Percentiles rank a stretch among this genome's conserved stretches.
These are phyloP conservation scores for Clarias pachynema DNA, from an alignment of 2,797 vertebrate species.

Conservation along the genomic window DNA sequence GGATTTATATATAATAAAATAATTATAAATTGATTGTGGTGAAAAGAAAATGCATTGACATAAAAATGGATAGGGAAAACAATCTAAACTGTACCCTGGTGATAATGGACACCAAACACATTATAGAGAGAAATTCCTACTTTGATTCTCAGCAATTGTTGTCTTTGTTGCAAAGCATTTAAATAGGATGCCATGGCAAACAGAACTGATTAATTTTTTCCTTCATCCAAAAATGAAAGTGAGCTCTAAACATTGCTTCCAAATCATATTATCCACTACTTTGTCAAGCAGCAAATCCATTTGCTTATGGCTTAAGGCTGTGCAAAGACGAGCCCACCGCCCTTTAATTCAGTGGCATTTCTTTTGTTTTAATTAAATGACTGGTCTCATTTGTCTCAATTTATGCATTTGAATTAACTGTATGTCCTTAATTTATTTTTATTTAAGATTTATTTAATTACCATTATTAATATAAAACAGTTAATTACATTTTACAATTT, in stretches of 20 bases:
- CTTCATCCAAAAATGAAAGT: not conserved
- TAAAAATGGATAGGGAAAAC: not conserved
- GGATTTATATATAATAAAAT: too few relatives aligned
- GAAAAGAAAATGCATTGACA: not conserved
- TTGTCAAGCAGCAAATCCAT: not conserved
- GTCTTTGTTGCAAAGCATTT: not conserved
- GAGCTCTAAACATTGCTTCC: not conserved
- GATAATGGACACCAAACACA: not conserved
- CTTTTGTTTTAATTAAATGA: not conserved
- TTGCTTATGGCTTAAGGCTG: not conserved
- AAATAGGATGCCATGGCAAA: not conserved
- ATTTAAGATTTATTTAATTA: not conserved
- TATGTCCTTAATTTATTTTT: not conserved
- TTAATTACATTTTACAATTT: not conserved
- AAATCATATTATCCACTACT: not conserved
- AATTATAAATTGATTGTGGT: too few relatives aligned
- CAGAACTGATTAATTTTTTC: not conserved
- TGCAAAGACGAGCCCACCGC: not conserved
- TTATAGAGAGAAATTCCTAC: not conserved
- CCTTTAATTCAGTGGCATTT: not conserved
- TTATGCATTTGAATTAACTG: not conserved
- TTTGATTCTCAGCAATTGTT: not conserved
- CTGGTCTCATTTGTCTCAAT: not conserved
- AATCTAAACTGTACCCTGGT: not conserved
- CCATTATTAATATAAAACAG: not conserved